Evolutionary conservation across 2,888 invertebrate species (phyloP).

Genomic region (Ichneumoninae sp.): DNA sequence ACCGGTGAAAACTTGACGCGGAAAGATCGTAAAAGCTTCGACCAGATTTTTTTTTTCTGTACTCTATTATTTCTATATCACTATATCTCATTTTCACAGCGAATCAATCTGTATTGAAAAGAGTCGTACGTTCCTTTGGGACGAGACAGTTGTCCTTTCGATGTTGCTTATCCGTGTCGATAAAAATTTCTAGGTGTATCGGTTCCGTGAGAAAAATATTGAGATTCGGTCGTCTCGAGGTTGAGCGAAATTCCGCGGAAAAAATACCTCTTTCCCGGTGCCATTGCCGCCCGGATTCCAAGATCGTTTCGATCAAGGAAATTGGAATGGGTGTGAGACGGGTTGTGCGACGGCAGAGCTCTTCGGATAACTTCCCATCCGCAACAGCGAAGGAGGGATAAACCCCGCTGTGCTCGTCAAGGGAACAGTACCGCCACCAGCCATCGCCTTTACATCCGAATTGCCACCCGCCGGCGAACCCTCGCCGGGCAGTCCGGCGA

Average conservation of each 20-base stretch:
- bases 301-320: slow-evolving; percentile 33
- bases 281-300: neutral
- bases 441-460: slow-evolving; percentile 76
- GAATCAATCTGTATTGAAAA: too few relatives aligned
- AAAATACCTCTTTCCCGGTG: slow-evolving; percentile 14
- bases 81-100: too few relatives aligned
- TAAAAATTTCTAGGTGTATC: neutral
- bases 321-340: slow-evolving; percentile 53
- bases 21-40: neutral
- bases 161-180: neutral
- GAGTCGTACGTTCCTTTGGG: neutral
- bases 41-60: neutral
- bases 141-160: neutral
- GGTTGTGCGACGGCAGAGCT: slow-evolving; percentile 25
- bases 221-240: neutral
- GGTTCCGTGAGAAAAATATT: neutral
- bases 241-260: slow-evolving; percentile 28
- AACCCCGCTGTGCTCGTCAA: slow-evolving; percentile 72
- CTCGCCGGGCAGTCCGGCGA: slow-evolving; percentile 66
- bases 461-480: slow-evolving; percentile 71
- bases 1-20: neutral
- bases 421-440: slow-evolving; percentile 78
- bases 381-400: slow-evolving; percentile 37
- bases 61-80: too few relatives aligned
- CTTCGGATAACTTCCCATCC: slow-evolving; percentile 22